Base-by-base conservation (phyloP, 2,888 invertebrate genomes). In the Tetramorium bicarinatum region DNA sequence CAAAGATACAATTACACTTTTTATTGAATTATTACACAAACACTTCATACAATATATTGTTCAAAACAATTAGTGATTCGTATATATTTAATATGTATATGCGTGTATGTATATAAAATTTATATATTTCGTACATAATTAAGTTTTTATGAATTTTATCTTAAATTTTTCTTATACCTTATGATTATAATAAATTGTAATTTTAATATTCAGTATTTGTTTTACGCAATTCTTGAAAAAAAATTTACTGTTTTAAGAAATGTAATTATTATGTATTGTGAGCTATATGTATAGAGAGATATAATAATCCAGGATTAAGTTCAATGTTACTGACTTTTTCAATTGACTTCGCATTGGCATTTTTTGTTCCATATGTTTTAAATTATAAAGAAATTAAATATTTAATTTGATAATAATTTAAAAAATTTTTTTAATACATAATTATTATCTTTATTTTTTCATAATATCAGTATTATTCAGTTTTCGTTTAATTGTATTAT, bases 321-420 rank as follows among this genome's bases (percentile, higher is more conserved):
- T 49, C 1, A 69, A 9, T 2, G 21, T n/a, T 3, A 49, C 3
- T 49, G n/a, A 29, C 44, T 59, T 49, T 49, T 34, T 34, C 13
- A 52, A 52, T 3, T 34, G n/a, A 9, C 38, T 62, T 62, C 2
- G 29, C 29, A 29, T 29, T 34, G n/a, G n/a, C 9, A 61, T 38
- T 62, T 62, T 13, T 38, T 38, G 11, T 61, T 59, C 44, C 7
- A 25, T 67, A 2, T 29, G 18, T 29, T 34, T n/a, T 69, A 9
- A 25, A 64, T 71, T 52, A 9, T 54, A 38, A 9, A 18, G 15
- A 71, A 54, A 38, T 54, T 54, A 49, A 49, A 15, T 69, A 69
- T 71, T 41, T 41, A 41, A 13, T 62, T 13, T 52, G 7, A 71
- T 15, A 61, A 61, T 13, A 7, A 3, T n/a, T 2, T 49, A 29